Evolutionary conservation across 2,888 invertebrate species (phyloP).

Genomic region (Scaptomyza caliginosa): DNA sequence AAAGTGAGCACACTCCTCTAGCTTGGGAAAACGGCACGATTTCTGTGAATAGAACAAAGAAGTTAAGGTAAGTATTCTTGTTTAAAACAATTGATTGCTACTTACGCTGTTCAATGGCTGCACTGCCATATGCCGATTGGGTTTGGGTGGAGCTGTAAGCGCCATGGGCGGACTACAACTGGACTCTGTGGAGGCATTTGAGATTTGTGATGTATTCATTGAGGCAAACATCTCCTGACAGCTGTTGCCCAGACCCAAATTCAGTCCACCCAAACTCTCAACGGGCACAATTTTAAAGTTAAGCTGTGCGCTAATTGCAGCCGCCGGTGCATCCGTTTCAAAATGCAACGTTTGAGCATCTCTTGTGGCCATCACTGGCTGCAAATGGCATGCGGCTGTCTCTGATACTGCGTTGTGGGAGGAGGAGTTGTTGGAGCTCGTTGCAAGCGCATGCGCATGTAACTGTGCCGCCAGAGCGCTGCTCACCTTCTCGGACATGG

Average conservation of each 20-base stretch:
- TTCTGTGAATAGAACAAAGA: constrained; percentile 64
- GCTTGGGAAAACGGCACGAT: constrained; percentile 90
- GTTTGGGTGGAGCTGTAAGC: constrained; percentile 53
- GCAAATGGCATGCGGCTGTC: constrained; percentile 31
- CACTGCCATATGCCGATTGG: constrained; percentile 65
- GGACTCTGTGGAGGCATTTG: constrained; percentile 82
- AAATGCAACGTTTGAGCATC: constrained; percentile 47
- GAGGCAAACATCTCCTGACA: constrained; percentile 81
- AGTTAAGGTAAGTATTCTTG: no score
- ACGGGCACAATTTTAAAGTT: constrained; percentile 81
- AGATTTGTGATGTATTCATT: constrained; percentile 84
- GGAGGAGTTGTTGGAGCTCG: constrained; percentile 18
- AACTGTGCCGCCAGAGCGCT: constrained; percentile 64
- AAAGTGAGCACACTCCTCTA: constrained; percentile 99
- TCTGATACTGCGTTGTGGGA: constrained; percentile 8
- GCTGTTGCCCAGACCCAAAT: constrained; percentile 47
- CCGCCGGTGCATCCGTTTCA: constrained; percentile 67
- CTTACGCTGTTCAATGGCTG: constrained; percentile 72
- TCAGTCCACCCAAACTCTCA: constrained; percentile 53
- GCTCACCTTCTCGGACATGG: constrained; percentile 82
- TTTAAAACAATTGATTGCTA: not conserved
- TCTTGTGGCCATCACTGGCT: constrained; percentile 31
- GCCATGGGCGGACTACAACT: constrained; percentile 56
- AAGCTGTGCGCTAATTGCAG: constrained; percentile 76
- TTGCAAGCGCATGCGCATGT: constrained; percentile 62